A percentile compares a stretch with the other conserved stretches of the same genome.
These are phyloP conservation scores for Cherax destructor DNA, from an alignment of 1,140 invertebrate species.

Conservation along the genomic window DNA sequence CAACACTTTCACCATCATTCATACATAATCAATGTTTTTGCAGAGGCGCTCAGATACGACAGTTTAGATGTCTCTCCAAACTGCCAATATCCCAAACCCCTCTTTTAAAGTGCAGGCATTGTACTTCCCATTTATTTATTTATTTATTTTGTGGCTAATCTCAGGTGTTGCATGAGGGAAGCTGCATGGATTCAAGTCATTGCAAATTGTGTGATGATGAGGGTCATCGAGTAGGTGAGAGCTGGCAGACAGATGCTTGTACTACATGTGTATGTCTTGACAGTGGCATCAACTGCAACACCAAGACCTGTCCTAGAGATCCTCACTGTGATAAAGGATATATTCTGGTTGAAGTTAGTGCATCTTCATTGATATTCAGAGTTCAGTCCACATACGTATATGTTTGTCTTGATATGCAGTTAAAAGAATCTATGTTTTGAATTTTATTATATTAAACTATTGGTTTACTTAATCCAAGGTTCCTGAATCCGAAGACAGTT, in stretches of 20 bases:
- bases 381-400: too few relatives aligned
- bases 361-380: not conserved
- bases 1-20: too few relatives aligned
- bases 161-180: conserved; percentile 79
- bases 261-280: conserved; percentile 83
- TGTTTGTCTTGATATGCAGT: too few relatives aligned
- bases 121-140: too few relatives aligned
- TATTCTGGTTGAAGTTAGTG: conserved; percentile 44
- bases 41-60: too few relatives aligned
- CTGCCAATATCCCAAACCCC: too few relatives aligned
- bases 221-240: conserved; percentile 80
- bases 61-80: too few relatives aligned
- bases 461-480: conserved; percentile 46
- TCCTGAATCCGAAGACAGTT: conserved; percentile 78
- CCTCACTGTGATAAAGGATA: conserved; percentile 66
- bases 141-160: not conserved
- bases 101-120: too few relatives aligned
- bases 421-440: not conserved
- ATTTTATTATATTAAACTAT: not conserved
- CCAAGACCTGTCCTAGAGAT: conserved; percentile 49
- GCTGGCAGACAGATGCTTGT: conserved; percentile 83
- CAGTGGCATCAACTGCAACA: conserved; percentile 72
- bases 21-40: too few relatives aligned
- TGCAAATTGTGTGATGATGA: conserved; percentile 83
- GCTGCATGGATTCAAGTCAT: conserved; percentile 78